phyloP scores from a whole-genome alignment of 1,140 invertebrate genomes.

The Anastrepha ludens region DNA sequence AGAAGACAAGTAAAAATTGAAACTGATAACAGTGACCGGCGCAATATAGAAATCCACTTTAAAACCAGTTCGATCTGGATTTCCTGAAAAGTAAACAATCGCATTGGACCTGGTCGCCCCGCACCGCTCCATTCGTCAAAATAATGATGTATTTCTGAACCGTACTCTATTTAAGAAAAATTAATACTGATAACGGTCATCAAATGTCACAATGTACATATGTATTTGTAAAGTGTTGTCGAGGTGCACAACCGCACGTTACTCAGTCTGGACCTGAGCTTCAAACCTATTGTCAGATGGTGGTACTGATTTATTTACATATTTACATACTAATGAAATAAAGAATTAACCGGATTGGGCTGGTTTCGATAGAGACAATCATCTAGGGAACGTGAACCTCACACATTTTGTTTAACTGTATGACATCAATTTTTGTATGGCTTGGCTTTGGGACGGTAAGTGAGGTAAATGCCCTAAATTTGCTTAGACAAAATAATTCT shows the following conservation, averaged over 20 bases:
- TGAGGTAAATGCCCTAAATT: no score
- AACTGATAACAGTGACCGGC: slow-evolving; percentile 7
- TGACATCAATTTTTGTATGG: no score
- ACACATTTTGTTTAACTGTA: neutral
- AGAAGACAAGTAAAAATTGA: slow-evolving; percentile 28
- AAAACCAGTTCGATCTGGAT: neutral
- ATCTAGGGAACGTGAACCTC: neutral
- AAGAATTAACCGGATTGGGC: neutral
- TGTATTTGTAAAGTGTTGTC: neutral
- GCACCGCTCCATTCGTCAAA: slow-evolving; percentile 8
- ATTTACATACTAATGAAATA: slow-evolving; percentile 1
- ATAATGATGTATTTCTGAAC: slow-evolving; percentile 20
- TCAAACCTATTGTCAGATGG: neutral
- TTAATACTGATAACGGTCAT: slow-evolving; percentile 36
- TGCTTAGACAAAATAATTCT: no score
- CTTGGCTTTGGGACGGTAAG: no score
- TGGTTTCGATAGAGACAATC: neutral
- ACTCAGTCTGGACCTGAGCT: neutral
- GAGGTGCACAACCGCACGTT: neutral
- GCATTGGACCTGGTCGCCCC: neutral
- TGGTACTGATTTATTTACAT: neutral
- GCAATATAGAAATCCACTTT: slow-evolving; percentile 24
- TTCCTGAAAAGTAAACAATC: neutral
- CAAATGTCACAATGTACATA: neutral
- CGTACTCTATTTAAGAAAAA: neutral